These are phyloP conservation scores for Zootermopsis nevadensis DNA, from an alignment of 2,888 invertebrate species.

Conservation along the genomic window DNA sequence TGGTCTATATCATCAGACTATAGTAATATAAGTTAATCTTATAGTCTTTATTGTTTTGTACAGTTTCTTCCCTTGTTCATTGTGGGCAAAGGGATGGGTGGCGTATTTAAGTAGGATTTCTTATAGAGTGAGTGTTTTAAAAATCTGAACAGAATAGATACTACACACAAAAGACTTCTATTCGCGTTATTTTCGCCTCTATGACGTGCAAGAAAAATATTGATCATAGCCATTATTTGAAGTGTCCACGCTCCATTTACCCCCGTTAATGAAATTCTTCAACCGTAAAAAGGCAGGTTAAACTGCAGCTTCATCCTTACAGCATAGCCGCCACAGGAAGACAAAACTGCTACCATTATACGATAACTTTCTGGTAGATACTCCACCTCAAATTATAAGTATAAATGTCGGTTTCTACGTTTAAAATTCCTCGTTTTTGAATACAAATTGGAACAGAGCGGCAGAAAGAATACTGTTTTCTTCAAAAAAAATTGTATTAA, in stretches of 20 bases:
- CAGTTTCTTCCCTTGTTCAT: neutral
- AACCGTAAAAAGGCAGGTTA: neutral
- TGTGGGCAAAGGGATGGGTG: neutral
- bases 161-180: neutral
- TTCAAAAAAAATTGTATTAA: too few relatives aligned
- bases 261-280: neutral
- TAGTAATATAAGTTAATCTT: neutral
- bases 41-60: neutral
- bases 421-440: too few relatives aligned
- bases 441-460: too few relatives aligned
- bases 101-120: neutral
- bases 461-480: too few relatives aligned
- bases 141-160: neutral
- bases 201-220: conserved; percentile 21
- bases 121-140: neutral
- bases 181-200: neutral
- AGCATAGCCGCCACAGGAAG: too few relatives aligned
- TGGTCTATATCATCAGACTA: neutral
- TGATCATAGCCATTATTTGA: conserved; percentile 7
- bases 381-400: too few relatives aligned
- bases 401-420: too few relatives aligned
- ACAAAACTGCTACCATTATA: too few relatives aligned
- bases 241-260: neutral
- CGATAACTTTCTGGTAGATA: too few relatives aligned
- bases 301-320: too few relatives aligned